Conservation (phyloP, 1,140 invertebrate species). For the Berghia stephanieae region DNA sequence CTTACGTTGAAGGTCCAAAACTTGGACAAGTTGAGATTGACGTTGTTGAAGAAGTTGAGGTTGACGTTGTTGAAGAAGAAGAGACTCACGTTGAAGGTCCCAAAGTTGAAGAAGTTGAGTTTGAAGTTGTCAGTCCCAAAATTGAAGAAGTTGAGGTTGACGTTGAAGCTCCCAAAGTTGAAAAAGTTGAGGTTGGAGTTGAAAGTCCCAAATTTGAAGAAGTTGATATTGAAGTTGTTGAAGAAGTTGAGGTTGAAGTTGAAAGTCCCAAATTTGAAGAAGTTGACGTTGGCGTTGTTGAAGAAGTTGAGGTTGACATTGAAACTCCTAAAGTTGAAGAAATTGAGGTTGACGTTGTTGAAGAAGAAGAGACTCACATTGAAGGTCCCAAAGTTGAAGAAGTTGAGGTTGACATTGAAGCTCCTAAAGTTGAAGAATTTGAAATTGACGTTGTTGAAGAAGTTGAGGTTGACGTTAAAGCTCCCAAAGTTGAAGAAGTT, state of each 20-base stretch:
- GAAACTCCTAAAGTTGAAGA: background rate
- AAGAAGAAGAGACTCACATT: slow-evolving; percentile 35
- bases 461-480: slow-evolving; percentile 27
- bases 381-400: slow-evolving; percentile 34
- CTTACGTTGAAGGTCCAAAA: background rate
- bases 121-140: slow-evolving; percentile 32
- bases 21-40: background rate
- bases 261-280: slow-evolving; percentile 4
- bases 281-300: background rate
- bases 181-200: slow-evolving; percentile 31
- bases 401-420: slow-evolving; percentile 36
- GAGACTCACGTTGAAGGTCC: no score
- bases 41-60: no score
- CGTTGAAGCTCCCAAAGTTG: background rate
- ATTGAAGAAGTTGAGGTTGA: slow-evolving; percentile 22
- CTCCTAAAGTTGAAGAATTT: slow-evolving; percentile 14
- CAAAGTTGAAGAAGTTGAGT: no score
- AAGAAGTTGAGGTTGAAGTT: slow-evolving; percentile 33
- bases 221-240: slow-evolving; percentile 23
- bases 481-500: slow-evolving; percentile 31
- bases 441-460: slow-evolving; percentile 24
- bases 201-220: slow-evolving; percentile 30
- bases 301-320: slow-evolving; percentile 28
- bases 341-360: slow-evolving; percentile 22
- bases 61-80: background rate